phyloP scores from a whole-genome alignment of 2,113 vertebrate genomes.

The Pseudopodoces humilis region DNA sequence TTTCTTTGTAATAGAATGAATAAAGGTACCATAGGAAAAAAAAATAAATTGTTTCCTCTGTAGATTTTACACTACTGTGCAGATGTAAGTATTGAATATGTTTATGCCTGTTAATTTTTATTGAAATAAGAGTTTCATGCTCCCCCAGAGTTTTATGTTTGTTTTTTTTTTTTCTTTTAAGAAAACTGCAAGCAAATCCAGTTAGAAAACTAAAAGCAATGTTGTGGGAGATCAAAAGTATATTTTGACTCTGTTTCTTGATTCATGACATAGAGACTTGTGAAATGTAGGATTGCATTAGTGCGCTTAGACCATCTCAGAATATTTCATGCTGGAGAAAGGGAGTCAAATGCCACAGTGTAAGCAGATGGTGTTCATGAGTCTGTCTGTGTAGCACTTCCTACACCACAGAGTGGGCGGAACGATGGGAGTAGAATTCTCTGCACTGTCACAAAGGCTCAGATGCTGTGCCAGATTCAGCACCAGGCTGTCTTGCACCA shows the following conservation, averaged over 20 bases:
- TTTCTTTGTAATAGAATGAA: background rate
- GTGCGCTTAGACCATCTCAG: background rate
- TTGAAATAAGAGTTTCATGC: background rate
- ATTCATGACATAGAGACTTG: background rate
- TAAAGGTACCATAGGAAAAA: background rate
- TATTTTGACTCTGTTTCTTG: background rate
- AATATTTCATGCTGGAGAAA: background rate
- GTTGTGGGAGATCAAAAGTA: background rate
- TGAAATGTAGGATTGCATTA: background rate
- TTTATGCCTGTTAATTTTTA: background rate
- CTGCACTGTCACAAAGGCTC: background rate
- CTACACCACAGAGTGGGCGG: background rate
- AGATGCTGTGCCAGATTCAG: background rate
- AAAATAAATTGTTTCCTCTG: background rate
- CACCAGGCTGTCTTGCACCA: background rate
- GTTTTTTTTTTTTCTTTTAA: background rate
- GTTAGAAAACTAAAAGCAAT: background rate
- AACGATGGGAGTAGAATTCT: background rate
- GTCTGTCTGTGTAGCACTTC: slow-evolving; percentile 34
- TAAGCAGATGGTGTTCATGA: slow-evolving; percentile 47
- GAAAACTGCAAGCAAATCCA: background rate
- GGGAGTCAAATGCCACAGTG: background rate
- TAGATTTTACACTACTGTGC: background rate
- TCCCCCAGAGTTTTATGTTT: background rate
- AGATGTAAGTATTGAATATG: background rate